Conservation (phyloP, 2,888 invertebrate species). For the Agrilus biguttatus region DNA sequence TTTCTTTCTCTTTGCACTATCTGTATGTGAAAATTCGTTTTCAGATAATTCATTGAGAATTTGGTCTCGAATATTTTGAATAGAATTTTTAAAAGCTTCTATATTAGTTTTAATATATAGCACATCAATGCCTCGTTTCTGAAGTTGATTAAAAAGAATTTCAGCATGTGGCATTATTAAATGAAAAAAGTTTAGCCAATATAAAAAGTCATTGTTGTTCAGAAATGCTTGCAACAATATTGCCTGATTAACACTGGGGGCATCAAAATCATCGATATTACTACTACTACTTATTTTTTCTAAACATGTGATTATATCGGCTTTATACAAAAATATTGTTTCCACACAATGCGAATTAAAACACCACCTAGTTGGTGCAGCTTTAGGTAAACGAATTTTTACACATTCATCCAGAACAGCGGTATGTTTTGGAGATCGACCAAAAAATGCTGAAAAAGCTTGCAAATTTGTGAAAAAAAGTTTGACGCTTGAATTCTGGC, state of each 20-base stretch:
- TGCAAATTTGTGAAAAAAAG: neutral
- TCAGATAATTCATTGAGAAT: too few relatives aligned
- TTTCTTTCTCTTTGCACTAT: too few relatives aligned
- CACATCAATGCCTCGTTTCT: too few relatives aligned
- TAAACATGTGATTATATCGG: neutral
- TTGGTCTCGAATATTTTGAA: too few relatives aligned
- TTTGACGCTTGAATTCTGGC: neutral
- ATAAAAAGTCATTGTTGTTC: constrained; percentile 1
- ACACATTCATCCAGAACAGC: neutral
- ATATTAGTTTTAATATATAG: too few relatives aligned
- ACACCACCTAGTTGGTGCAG: neutral
- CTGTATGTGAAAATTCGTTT: too few relatives aligned
- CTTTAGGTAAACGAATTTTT: neutral
- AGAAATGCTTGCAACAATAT: neutral
- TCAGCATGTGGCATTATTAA: constrained; percentile 3
- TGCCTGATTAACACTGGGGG: neutral
- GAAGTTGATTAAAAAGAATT: too few relatives aligned
- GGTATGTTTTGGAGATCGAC: neutral
- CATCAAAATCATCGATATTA: too few relatives aligned
- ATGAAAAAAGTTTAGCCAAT: constrained; percentile 3
- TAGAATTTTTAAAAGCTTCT: too few relatives aligned
- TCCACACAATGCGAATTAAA: neutral
- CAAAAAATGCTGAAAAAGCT: neutral
- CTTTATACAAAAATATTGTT: neutral
- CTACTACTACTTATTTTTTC: constrained; percentile 2